A percentile compares a stretch with the other conserved stretches of the same genome.
Conservation (phyloP, 2,888 invertebrate species). For the Cylindroiulus punctatus region DNA sequence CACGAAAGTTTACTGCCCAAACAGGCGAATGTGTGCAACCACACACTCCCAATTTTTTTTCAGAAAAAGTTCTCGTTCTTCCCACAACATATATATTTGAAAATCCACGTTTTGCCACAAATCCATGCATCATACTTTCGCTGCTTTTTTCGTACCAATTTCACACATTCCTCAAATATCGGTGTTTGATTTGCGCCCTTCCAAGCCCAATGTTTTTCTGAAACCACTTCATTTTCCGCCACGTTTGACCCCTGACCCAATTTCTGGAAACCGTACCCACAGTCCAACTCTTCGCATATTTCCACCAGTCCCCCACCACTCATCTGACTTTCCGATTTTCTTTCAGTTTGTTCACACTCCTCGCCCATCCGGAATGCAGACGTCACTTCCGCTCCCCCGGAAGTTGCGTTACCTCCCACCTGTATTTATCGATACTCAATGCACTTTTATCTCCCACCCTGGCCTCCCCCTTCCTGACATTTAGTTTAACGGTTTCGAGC, state of each 20-base stretch:
- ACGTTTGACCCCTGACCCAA: too few relatives aligned
- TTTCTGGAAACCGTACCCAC: too few relatives aligned
- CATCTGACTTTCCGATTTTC: conserved; percentile 1
- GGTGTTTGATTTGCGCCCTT: neutral
- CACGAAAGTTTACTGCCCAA: too few relatives aligned
- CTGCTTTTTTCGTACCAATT: neutral
- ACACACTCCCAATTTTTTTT: neutral
- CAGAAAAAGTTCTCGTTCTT: neutral
- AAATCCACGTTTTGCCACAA: neutral
- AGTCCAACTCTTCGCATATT: too few relatives aligned
- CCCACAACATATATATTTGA: neutral
- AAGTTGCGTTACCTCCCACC: neutral
- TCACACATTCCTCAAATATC: neutral
- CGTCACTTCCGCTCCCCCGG: conserved; percentile 8
- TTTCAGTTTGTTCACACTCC: neutral
- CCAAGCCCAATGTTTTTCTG: neutral
- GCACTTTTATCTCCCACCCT: neutral
- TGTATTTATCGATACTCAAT: neutral
- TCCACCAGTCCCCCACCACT: neutral
- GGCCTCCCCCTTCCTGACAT: neutral
- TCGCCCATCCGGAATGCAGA: conserved; percentile 1
- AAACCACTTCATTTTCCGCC: too few relatives aligned
- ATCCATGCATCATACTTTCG: neutral
- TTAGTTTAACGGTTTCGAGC: conserved; percentile 71
- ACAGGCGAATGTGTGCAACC: too few relatives aligned